Conservation (phyloP, 2,888 invertebrate species). For the Crepidodera aurea region DNA sequence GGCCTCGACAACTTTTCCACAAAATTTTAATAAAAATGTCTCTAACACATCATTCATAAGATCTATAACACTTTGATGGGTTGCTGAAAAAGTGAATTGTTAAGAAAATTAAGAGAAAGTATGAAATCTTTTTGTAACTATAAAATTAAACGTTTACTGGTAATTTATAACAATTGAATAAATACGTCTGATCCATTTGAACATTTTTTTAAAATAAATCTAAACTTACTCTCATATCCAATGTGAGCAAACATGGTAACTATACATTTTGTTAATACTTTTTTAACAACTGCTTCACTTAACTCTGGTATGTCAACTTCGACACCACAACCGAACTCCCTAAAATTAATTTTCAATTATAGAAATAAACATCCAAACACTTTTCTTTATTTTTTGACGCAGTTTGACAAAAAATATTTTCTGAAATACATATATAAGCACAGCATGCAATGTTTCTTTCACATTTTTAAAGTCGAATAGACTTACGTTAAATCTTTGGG, state of each 20-base stretch:
- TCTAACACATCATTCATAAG: slow-evolving; percentile 63
- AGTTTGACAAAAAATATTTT: no score
- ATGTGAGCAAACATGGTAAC: slow-evolving; percentile 64
- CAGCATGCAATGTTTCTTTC: no score
- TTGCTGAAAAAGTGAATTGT: slow-evolving; percentile 49
- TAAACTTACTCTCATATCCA: slow-evolving; percentile 63
- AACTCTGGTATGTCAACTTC: slow-evolving; percentile 55
- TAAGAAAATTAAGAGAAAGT: slow-evolving; percentile 12
- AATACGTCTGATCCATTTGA: neutral
- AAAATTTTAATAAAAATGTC: slow-evolving; percentile 63
- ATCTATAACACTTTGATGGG: slow-evolving; percentile 63
- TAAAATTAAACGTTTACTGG: no score
- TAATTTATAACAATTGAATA: no score
- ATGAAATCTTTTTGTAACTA: no score
- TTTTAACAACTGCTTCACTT: slow-evolving; percentile 53
- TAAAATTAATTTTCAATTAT: slow-evolving; percentile 9
- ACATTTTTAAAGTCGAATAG: no score
- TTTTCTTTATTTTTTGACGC: no score
- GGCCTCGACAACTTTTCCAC: slow-evolving; percentile 63
- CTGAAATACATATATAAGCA: no score
- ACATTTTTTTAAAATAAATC: neutral
- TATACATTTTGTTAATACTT: slow-evolving; percentile 62
- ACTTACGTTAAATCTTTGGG: slow-evolving; percentile 52
- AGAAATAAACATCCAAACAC: no score
- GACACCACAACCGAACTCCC: slow-evolving; percentile 42